These are phyloP conservation scores for Papilio glaucus DNA, from an alignment of 1,140 invertebrate species.

Conservation along the genomic window DNA sequence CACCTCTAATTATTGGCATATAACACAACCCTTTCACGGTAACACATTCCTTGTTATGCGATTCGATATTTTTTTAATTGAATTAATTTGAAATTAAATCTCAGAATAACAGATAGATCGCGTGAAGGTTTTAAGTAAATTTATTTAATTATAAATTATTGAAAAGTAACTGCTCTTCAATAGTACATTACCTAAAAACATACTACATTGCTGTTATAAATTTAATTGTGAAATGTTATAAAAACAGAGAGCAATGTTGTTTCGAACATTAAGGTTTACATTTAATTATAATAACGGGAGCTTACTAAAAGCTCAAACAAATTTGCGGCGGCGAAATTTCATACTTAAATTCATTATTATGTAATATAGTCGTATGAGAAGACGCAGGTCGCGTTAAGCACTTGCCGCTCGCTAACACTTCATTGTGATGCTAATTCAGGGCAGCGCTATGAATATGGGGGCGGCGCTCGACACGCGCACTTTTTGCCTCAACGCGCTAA, in stretches of 20 bases:
- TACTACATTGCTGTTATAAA: neutral
- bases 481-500: constrained; percentile 78
- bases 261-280: constrained; percentile 18
- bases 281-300: constrained; percentile 38
- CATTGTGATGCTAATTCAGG: constrained; percentile 82
- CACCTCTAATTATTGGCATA: constrained; percentile 29
- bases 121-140: too few relatives aligned
- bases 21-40: neutral
- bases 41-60: neutral
- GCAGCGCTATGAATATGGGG: constrained; percentile 79
- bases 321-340: constrained; percentile 67
- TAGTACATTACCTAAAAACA: neutral
- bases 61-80: neutral
- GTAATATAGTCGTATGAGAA: constrained; percentile 73
- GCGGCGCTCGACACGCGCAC: constrained; percentile 63
- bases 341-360: constrained; percentile 73
- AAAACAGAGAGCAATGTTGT: constrained; percentile 24
- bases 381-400: constrained; percentile 74
- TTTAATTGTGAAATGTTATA: constrained; percentile 15
- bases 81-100: neutral
- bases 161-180: neutral
- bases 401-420: constrained; percentile 75
- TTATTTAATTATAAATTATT: too few relatives aligned
- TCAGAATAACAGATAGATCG: too few relatives aligned
- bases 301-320: constrained; percentile 61